Evolutionary conservation across 2,888 invertebrate species (phyloP).

Genomic region (Standfussiana lucernea): DNA sequence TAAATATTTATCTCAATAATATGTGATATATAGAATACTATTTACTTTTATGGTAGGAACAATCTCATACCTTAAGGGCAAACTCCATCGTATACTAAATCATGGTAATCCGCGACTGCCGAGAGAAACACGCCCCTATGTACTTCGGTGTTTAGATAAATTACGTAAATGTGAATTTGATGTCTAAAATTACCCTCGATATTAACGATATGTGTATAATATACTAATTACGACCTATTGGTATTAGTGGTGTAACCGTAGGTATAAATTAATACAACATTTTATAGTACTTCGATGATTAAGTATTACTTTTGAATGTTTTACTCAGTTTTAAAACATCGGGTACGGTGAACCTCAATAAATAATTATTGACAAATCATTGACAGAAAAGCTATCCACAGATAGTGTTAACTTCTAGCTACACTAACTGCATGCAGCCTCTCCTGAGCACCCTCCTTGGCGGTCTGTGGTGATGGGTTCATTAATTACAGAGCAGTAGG

Average conservation of each 20-base stretch:
- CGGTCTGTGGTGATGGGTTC: constrained; percentile 76
- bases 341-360: constrained; percentile 57
- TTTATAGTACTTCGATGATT: constrained; percentile 54
- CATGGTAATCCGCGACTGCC: constrained; percentile 72
- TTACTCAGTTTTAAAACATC: constrained; percentile 37
- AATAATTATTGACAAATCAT: constrained; percentile 34
- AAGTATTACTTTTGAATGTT: constrained; percentile 54
- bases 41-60: constrained; percentile 81
- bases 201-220: constrained; percentile 69
- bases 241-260: constrained; percentile 69
- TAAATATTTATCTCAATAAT: constrained; percentile 84
- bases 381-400: constrained; percentile 61
- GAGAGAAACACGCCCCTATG: constrained; percentile 80
- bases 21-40: constrained; percentile 88
- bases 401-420: constrained; percentile 72
- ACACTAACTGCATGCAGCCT: constrained; percentile 83
- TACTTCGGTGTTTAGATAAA: constrained; percentile 79
- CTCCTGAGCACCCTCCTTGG: constrained; percentile 78
- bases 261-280: constrained; percentile 51
- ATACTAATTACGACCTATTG: constrained; percentile 72
- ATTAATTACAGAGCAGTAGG: constrained; percentile 66
- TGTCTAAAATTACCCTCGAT: constrained; percentile 82
- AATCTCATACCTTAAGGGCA: constrained; percentile 83
- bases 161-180: constrained; percentile 78
- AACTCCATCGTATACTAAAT: constrained; percentile 73